phyloP scores from a whole-genome alignment of 2,797 vertebrate genomes.

The Tenualosa thibaudeaui region DNA sequence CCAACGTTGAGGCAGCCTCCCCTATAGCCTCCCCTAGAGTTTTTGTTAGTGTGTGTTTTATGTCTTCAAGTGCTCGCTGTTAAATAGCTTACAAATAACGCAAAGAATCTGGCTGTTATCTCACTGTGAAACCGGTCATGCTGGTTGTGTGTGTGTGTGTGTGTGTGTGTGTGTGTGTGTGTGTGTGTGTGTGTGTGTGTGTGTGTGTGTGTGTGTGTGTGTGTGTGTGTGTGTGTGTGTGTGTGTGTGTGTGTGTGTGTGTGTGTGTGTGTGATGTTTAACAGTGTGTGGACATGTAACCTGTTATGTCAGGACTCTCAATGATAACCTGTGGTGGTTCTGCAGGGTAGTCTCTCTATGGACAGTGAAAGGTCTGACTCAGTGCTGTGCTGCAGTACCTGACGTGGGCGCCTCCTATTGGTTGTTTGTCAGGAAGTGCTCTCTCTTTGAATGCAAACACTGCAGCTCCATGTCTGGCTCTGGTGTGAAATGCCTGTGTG shows the following conservation, averaged over 20 bases:
- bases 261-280: neutral
- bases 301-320: neutral
- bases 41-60: neutral
- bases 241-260: neutral
- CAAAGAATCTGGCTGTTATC: neutral
- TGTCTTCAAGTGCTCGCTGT: neutral
- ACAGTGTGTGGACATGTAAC: neutral
- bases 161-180: neutral
- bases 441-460: neutral
- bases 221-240: neutral
- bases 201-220: neutral
- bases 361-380: neutral
- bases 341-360: too few relatives aligned
- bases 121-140: neutral
- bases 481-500: neutral
- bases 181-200: neutral
- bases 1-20: neutral
- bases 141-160: too few relatives aligned
- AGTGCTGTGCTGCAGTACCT: neutral
- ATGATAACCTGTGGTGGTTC: neutral
- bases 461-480: neutral
- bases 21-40: neutral
- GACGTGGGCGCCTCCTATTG: neutral
- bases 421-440: neutral
- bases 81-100: neutral